A percentile compares a stretch with the other conserved stretches of the same genome.
Conservation (phyloP, 2,888 invertebrate species). For the Torymus auratus region DNA sequence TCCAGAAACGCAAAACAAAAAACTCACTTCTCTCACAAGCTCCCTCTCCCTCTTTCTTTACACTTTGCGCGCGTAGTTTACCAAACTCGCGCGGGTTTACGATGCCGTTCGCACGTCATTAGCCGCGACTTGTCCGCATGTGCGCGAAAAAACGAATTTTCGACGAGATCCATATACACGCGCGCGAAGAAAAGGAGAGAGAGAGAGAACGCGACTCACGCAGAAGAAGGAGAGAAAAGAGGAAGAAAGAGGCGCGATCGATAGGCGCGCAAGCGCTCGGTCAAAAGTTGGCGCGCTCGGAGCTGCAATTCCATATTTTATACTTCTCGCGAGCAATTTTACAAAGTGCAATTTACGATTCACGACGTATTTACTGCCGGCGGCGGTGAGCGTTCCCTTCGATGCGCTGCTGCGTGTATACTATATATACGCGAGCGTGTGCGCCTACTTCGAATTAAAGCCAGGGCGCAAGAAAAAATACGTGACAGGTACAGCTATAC, state of each 20-base stretch:
- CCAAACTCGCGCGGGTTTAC: neutral
- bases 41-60: too few relatives aligned
- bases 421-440: too few relatives aligned
- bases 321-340: constrained; percentile 48
- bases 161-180: neutral
- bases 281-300: constrained; percentile 45
- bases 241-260: constrained; percentile 11
- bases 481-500: too few relatives aligned
- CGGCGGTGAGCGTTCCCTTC: constrained; percentile 5
- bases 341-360: constrained; percentile 54
- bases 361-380: constrained; percentile 40
- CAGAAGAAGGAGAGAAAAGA: neutral
- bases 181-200: neutral
- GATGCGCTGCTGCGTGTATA: neutral
- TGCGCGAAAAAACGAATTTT: neutral
- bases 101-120: neutral
- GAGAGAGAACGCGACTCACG: neutral
- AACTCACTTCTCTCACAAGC: too few relatives aligned
- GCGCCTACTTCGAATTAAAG: too few relatives aligned
- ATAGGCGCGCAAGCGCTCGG: constrained; percentile 28
- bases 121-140: neutral
- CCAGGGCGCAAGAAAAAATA: too few relatives aligned
- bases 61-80: neutral
- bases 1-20: too few relatives aligned
- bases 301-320: constrained; percentile 48